A percentile compares a stretch with the other conserved stretches of the same genome.
phyloP scores from a whole-genome alignment of 1,140 invertebrate genomes.

The Schlechtendalia chinensis region DNA sequence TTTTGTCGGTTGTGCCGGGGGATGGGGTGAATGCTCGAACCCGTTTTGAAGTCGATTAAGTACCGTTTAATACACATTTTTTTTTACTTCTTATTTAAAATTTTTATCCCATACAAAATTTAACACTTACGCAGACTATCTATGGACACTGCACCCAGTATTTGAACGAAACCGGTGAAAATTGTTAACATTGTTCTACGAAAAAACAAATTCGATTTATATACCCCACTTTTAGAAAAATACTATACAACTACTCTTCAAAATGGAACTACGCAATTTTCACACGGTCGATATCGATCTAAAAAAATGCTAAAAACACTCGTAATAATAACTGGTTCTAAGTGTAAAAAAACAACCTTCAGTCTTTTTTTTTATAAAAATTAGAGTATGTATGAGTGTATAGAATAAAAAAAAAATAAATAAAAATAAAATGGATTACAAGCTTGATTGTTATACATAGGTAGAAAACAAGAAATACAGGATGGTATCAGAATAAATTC shows the following conservation, averaged over 20 bases:
- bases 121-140: not conserved
- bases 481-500: not conserved
- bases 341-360: slow-evolving; percentile 44
- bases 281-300: slow-evolving; percentile 28
- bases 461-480: slow-evolving; percentile 14
- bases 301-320: slow-evolving; percentile 34
- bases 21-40: not conserved
- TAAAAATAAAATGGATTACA: slow-evolving; percentile 30
- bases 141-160: slow-evolving; percentile 1
- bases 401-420: slow-evolving; percentile 14
- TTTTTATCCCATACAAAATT: not conserved
- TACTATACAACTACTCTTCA: slow-evolving; percentile 47
- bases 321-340: slow-evolving; percentile 41
- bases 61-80: not conserved
- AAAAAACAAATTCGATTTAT: slow-evolving; percentile 46
- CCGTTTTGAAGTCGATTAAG: slow-evolving; percentile 2
- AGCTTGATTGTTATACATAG: slow-evolving; percentile 27
- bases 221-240: slow-evolving; percentile 48
- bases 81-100: no score
- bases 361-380: slow-evolving; percentile 44
- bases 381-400: slow-evolving; percentile 14
- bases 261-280: slow-evolving; percentile 46
- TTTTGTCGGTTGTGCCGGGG: not conserved
- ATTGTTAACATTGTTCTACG: slow-evolving; percentile 12
- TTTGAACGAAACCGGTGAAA: not conserved